Evolutionary conservation across 1,140 invertebrate genomes (phyloP).

Genomic region (Holcopasites calliopsidis): DNA sequence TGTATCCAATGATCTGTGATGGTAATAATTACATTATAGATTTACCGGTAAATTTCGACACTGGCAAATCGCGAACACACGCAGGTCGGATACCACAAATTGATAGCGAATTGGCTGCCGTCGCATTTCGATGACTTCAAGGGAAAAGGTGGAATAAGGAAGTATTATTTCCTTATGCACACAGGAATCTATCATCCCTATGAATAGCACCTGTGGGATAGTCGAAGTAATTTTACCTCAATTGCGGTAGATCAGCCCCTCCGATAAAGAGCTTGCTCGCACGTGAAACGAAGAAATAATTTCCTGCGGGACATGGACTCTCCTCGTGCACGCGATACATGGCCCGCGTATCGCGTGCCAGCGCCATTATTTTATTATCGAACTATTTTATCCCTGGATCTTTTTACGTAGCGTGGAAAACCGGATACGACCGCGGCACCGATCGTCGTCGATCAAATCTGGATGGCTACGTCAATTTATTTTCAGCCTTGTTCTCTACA

Average conservation of each 20-base stretch:
- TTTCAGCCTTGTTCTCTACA: not conserved
- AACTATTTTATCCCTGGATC: constrained; percentile 50
- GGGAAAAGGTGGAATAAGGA: not conserved
- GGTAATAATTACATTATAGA: no score
- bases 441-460: constrained; percentile 40
- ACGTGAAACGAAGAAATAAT: constrained; percentile 57
- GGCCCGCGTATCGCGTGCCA: constrained; percentile 44
- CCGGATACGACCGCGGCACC: constrained; percentile 48
- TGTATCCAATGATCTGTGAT: no score
- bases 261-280: not conserved
- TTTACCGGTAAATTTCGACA: no score
- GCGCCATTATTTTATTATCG: constrained; percentile 59
- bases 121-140: no score
- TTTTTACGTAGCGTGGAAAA: constrained; percentile 53
- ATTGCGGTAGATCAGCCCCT: constrained; percentile 20
- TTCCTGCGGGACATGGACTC: constrained; percentile 11
- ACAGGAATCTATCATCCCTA: constrained; percentile 3
- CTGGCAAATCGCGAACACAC: not conserved
- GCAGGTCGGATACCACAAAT: not conserved
- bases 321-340: constrained; percentile 45
- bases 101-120: no score
- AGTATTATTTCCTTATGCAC: constrained; percentile 20
- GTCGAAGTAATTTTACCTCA: constrained; percentile 15
- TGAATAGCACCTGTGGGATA: constrained; percentile 3
- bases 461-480: not conserved